phyloP scores from a whole-genome alignment of 2,797 vertebrate species.

The Micrastur ruficollis region DNA sequence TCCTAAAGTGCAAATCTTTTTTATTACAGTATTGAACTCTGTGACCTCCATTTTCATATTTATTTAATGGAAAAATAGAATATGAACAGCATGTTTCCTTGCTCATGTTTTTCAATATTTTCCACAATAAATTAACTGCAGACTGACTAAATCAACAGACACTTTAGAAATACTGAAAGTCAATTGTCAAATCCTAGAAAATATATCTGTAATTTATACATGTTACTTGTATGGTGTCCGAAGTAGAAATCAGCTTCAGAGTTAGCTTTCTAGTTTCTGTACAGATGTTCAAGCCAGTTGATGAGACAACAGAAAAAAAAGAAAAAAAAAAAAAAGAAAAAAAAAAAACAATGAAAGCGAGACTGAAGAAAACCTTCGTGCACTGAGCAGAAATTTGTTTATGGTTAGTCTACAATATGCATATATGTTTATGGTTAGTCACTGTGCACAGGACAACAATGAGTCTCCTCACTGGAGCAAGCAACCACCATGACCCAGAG shows the following conservation, averaged over 20 bases:
- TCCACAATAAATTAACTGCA: not conserved
- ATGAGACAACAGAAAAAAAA: not conserved
- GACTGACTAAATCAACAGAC: not conserved
- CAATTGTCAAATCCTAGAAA: not conserved
- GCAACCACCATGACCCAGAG: not conserved
- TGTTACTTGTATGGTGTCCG: not conserved
- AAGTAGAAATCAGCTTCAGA: not conserved
- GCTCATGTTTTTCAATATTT: not conserved
- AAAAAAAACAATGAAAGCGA: not conserved
- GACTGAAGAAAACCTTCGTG: not conserved
- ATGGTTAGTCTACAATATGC: not conserved
- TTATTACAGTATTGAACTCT: not conserved
- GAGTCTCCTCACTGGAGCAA: not conserved
- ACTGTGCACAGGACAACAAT: not conserved
- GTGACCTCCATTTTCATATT: not conserved
- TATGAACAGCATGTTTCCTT: not conserved
- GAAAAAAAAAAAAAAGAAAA: accelerated
- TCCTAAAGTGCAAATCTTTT: not conserved
- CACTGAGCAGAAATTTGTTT: not conserved
- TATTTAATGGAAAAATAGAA: not conserved
- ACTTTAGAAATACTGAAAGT: not conserved
- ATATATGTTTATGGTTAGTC: not conserved
- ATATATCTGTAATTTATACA: not conserved
- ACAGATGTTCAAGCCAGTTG: not conserved
- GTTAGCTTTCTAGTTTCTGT: not conserved